Evolutionary conservation across 92 coral and sea anemone species (phyloP), one percentile per base, ranked within the genome.

Genomic region (Pocillopora meandrina): DNA sequence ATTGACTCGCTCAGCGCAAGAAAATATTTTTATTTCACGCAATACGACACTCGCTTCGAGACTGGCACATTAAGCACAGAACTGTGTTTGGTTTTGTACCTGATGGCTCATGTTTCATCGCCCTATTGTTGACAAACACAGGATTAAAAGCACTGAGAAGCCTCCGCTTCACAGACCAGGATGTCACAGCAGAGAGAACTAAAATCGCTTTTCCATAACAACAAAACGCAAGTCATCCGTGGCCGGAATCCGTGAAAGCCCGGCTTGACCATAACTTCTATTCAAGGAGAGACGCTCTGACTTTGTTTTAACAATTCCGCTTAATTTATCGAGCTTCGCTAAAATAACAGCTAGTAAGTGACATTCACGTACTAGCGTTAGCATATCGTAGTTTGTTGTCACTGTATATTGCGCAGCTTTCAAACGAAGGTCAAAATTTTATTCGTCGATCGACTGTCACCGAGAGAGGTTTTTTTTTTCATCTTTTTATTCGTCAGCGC

Each of bases 281-380:
- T 83, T 73, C 61, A 10, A 83, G 72, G 47, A 21, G 64, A 18
- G 55, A 73, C 23, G 65, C 36, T 83, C 55, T 74, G 86, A 83
- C 72, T 83, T 74, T 83, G 75, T 83, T 83, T 14, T 83, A 26
- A 73, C 73, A 83, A 83, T 26, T 83, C 86, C 26, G 71, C 86
- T 36, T 20, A 42, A 56, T 52, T 31, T 19, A 21, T 5, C 52
- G 56, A 8, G 60, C 56, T 72, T 55, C 80, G 65, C 52, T 65
- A 57, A 56, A 72, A 21, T 62, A 64, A 20, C 15, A 21, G 16
- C 58, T 62, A 49, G 63, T 16, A 58, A 71, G 77, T 31, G 60
- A 23, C 63, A 2, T 62, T 62, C 17, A 83, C 61, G 16, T 56
- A 17, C 69, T 47, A 56, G 42, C 86, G 55, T 74, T 73, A 3